A percentile compares a stretch with the other conserved stretches of the same genome.
These are phyloP conservation scores for Oppia nitens DNA, from an alignment of 1,140 invertebrate species.

Conservation along the genomic window DNA sequence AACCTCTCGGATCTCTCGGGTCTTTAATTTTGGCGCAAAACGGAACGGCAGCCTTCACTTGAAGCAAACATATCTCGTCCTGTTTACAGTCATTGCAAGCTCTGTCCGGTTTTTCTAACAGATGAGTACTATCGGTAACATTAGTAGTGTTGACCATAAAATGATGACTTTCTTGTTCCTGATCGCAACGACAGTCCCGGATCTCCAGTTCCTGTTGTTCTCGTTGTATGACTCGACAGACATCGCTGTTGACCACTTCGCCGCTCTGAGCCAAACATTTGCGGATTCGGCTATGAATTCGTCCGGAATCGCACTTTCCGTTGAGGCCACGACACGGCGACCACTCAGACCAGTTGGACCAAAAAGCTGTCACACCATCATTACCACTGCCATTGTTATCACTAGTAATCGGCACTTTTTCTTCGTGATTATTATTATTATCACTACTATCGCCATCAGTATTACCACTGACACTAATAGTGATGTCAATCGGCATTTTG, in stretches of 20 bases:
- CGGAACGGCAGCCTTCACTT: conserved; percentile 40
- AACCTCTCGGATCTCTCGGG: conserved; percentile 46
- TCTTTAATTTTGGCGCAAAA: conserved; percentile 41
- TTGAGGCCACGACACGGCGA: conserved; percentile 5
- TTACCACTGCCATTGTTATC: no score
- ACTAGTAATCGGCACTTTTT: no score
- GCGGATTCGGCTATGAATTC: conserved; percentile 9
- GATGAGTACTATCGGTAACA: no score
- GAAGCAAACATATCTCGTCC: conserved; percentile 43
- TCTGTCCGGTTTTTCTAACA: conserved; percentile 8
- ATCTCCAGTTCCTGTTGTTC: neutral
- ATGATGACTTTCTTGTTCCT: no score
- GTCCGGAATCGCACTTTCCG: neutral
- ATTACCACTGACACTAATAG: no score
- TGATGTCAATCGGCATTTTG: no score
- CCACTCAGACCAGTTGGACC: conserved; percentile 10
- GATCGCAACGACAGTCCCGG: neutral
- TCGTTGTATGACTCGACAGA: neutral
- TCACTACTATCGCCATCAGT: no score
- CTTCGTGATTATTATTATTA: no score
- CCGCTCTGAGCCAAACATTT: conserved; percentile 9
- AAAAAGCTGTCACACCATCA: neutral
- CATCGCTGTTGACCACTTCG: neutral
- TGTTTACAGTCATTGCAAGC: conserved; percentile 22
- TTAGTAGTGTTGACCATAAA: no score